Conservation (phyloP, 2,888 invertebrate species). For the Harmothoe impar region DNA sequence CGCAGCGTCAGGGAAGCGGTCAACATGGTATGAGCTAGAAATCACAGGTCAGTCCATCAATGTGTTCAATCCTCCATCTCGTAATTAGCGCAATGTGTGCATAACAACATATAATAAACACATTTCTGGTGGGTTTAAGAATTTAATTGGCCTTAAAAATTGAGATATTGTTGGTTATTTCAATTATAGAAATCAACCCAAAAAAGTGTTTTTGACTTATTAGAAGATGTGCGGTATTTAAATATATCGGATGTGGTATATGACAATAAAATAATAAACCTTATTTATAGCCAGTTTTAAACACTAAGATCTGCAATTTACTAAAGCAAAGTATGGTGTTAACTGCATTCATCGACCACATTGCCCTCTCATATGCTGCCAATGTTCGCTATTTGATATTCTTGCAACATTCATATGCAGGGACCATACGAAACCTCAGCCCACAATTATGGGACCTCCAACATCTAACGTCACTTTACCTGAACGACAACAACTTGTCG, state of each 20-base stretch:
- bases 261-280: too few relatives aligned
- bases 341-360: not conserved
- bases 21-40: constrained; percentile 96
- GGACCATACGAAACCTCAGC: constrained; percentile 96
- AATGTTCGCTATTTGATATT: too few relatives aligned
- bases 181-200: too few relatives aligned
- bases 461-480: constrained; percentile 96
- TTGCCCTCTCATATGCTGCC: too few relatives aligned
- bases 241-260: too few relatives aligned
- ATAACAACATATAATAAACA: too few relatives aligned
- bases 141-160: too few relatives aligned
- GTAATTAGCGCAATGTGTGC: not conserved
- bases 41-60: constrained; percentile 87
- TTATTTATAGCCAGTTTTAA: not conserved
- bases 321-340: not conserved
- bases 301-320: too few relatives aligned
- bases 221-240: too few relatives aligned
- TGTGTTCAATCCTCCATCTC: not conserved
- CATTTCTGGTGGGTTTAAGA: too few relatives aligned
- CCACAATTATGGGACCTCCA: constrained; percentile 94
- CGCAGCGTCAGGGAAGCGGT: constrained; percentile 94
- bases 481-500: constrained; percentile 97
- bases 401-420: constrained; percentile 85
- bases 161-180: too few relatives aligned
- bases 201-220: not conserved